Base-by-base conservation (phyloP, 2,797 vertebrate genomes). In the Merluccius polli region DNA sequence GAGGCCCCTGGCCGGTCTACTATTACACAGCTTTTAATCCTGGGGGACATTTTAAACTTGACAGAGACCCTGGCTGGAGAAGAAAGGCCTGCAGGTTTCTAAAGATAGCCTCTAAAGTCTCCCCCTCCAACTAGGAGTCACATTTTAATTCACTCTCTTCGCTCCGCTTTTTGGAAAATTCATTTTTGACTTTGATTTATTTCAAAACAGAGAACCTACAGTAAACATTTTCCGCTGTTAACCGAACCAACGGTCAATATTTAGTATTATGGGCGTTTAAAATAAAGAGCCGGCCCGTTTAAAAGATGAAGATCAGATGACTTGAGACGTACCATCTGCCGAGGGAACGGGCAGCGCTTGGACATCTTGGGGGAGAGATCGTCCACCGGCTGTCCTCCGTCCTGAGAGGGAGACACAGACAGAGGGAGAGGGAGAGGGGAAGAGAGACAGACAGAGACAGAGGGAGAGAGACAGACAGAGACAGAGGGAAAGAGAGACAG, bases 291-390 rank as follows among this genome's bases (percentile, higher is more conserved):
- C 24, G 31, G 69, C 31, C 21, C 33, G 63, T 9, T 35, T 18
- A 71, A 67, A 31, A 41, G 33, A 3, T 73, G 68, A 33, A 21
- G 5, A 70, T 11, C 10, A 71, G 1, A n/a, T 52, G 48, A 8
- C 4, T 11, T 44, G 13, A 7, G 8, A 16, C 87, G 90, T 82
- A 94, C 93, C 92, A 90, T 92, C 87, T 93, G 91, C 82, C 86
- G 88, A 82, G 82, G 63, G 71, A 92, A 73, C 0, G 73, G 85
- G 86, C 89, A 93, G 74, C 73, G 77, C 83, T 92, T 93, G 82
- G 87, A 87, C 78, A 89, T 87, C 89, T 91, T 92, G 76, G 90
- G 86, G 82, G 89, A 91, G 83, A 87, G 74, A 77, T 85, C 90
- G 79, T 89, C 92, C 87, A 85, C 72, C 2, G 82, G 67, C 1